These are phyloP conservation scores for Eulemur mongoz DNA, from an alignment of 2,797 vertebrate genomes.

Conservation along the genomic window DNA sequence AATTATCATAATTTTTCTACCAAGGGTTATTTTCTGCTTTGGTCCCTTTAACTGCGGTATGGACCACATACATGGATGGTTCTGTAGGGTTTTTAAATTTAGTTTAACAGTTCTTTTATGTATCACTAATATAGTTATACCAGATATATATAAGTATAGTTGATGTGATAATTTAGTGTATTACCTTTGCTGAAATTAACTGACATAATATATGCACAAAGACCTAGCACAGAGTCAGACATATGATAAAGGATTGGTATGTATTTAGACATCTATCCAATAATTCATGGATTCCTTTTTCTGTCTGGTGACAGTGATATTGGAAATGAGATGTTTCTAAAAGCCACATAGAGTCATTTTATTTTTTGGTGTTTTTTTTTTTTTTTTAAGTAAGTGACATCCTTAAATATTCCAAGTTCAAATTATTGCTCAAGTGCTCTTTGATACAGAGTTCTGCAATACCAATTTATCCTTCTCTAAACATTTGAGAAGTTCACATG, in stretches of 20 bases:
- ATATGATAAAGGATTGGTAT: background rate
- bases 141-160: background rate
- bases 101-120: background rate
- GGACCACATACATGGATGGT: background rate
- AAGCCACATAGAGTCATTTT: background rate
- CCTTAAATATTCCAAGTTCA: slow-evolving; percentile 23
- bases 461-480: background rate
- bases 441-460: background rate
- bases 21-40: slow-evolving; percentile 36
- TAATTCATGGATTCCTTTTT: background rate
- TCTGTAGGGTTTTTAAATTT: background rate
- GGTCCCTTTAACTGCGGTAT: background rate
- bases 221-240: background rate
- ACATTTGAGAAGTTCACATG: background rate
- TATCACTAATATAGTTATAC: background rate
- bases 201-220: background rate
- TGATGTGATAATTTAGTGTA: background rate
- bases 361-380: background rate
- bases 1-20: background rate
- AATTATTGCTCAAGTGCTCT: background rate
- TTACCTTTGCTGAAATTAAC: background rate
- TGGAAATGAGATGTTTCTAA: slow-evolving; percentile 30
- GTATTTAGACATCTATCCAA: background rate
- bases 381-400: background rate
- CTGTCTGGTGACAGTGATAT: background rate